phyloP scores from a whole-genome alignment of 2,113 vertebrate genomes.

The Ammodytes marinus region DNA sequence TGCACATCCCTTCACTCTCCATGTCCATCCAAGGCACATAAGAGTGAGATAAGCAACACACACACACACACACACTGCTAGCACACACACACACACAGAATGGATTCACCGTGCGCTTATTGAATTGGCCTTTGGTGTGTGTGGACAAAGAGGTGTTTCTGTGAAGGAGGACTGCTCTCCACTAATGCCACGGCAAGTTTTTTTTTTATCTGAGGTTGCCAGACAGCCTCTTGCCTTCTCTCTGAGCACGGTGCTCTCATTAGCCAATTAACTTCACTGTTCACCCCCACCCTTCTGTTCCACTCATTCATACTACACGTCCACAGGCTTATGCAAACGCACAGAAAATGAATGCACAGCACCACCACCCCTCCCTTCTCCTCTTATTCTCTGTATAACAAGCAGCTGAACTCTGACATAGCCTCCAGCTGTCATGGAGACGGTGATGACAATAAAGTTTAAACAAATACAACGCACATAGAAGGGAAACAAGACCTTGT shows the following conservation, averaged over 20 bases:
- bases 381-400: constrained; percentile 66
- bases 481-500: constrained; percentile 60
- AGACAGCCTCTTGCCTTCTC: constrained; percentile 81
- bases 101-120: constrained; percentile 85
- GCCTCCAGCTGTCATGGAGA: constrained; percentile 79
- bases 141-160: constrained; percentile 85
- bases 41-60: constrained; percentile 60
- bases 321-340: constrained; percentile 51
- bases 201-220: constrained; percentile 83
- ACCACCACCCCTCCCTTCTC: neutral
- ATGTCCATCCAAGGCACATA: constrained; percentile 82
- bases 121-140: constrained; percentile 86
- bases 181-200: constrained; percentile 72
- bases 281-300: constrained; percentile 62
- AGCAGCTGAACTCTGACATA: constrained; percentile 79
- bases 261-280: constrained; percentile 81
- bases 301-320: constrained; percentile 15
- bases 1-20: neutral
- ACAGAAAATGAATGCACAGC: constrained; percentile 42
- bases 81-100: constrained; percentile 72
- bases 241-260: constrained; percentile 72
- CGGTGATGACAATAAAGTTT: constrained; percentile 71
- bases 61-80: constrained; percentile 26
- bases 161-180: constrained; percentile 79
- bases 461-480: constrained; percentile 52